phyloP scores from a whole-genome alignment of 1,140 invertebrate genomes.

The Phymastichus coffea region DNA sequence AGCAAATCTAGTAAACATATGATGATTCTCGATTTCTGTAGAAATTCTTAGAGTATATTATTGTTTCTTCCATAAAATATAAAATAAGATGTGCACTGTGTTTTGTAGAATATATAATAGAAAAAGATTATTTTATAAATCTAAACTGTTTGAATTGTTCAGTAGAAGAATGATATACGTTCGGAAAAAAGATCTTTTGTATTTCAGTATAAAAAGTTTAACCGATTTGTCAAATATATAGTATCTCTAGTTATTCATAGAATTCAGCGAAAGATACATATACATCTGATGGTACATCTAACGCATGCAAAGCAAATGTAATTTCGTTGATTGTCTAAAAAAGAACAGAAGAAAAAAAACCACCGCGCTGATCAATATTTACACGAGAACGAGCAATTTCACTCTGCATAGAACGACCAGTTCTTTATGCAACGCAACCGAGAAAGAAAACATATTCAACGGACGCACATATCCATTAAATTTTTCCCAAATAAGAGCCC shows the following conservation, averaged over 20 bases:
- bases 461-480: background rate
- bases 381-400: slow-evolving; percentile 31
- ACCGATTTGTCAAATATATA: slow-evolving; percentile 14
- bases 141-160: slow-evolving; percentile 1
- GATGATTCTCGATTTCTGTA: too few species aligned
- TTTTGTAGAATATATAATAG: slow-evolving; percentile 5
- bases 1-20: background rate
- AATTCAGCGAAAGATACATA: too few species aligned
- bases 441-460: background rate
- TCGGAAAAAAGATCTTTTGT: background rate
- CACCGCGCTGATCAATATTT: slow-evolving; percentile 27
- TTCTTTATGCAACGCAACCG: slow-evolving; percentile 1
- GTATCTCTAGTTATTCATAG: background rate
- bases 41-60: background rate
- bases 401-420: slow-evolving; percentile 31
- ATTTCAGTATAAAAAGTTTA: background rate
- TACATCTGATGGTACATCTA: too few species aligned
- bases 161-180: slow-evolving; percentile 1
- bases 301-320: background rate
- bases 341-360: background rate
- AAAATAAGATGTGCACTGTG: slow-evolving; percentile 4
- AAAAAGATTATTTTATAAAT: slow-evolving; percentile 8
- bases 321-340: background rate
- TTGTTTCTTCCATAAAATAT: background rate
- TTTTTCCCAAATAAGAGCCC: background rate